phyloP scores from a whole-genome alignment of 2,888 invertebrate species.

The Agrochola litura region DNA sequence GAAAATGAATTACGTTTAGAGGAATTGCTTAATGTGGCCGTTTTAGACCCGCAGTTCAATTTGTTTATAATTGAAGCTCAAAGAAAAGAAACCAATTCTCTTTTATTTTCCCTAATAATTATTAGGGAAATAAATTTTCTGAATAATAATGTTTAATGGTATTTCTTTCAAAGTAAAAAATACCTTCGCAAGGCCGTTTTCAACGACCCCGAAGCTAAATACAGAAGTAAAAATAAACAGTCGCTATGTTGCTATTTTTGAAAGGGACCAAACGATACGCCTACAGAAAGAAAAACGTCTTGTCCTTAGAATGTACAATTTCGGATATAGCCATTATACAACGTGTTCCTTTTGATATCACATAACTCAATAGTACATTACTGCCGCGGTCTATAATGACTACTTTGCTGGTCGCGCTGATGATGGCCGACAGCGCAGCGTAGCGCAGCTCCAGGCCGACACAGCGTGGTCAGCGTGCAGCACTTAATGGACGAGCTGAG shows the following conservation, averaged over 20 bases:
- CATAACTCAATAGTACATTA: no score
- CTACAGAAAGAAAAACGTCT: neutral
- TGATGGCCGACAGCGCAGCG: no score
- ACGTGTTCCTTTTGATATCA: no score
- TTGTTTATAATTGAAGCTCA: neutral
- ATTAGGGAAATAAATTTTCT: neutral
- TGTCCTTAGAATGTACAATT: neutral
- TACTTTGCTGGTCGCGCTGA: no score
- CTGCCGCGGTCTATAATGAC: no score
- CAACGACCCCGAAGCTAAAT: neutral
- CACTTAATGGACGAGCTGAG: no score
- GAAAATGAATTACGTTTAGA: no score
- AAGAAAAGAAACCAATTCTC: neutral
- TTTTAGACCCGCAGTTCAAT: no score
- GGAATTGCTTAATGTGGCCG: no score
- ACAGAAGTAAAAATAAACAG: slow-evolving; percentile 12
- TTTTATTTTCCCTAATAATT: neutral
- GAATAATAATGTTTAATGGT: neutral
- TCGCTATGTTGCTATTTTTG: slow-evolving; percentile 18
- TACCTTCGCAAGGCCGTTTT: neutral
- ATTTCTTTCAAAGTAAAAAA: slow-evolving; percentile 1
- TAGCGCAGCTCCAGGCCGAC: no score
- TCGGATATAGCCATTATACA: neutral
- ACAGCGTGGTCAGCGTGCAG: no score
- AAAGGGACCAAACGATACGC: neutral